Evolutionary conservation across 2,797 vertebrate species (phyloP).

Genomic region (Lepilemur septentrionalis): DNA sequence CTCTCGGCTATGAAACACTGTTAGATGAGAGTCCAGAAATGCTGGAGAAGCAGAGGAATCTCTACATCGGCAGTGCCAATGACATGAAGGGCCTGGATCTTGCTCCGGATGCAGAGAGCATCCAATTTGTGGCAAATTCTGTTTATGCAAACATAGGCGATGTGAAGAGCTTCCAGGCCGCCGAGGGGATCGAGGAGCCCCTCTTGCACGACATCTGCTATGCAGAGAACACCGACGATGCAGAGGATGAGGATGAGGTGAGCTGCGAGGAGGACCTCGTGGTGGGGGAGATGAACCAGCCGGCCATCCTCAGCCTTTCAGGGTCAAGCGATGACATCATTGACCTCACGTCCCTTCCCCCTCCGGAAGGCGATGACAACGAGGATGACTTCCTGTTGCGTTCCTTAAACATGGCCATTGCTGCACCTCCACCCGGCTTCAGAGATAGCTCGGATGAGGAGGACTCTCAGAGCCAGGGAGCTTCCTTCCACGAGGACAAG

Average conservation of each 20-base stretch:
- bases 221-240: constrained; percentile 96
- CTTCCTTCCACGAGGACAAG: constrained; percentile 81
- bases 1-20: constrained; percentile 95
- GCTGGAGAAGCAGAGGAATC: constrained; percentile 91
- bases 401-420: constrained; percentile 98
- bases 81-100: constrained; percentile 94
- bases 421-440: constrained; percentile 97
- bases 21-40: constrained; percentile 95
- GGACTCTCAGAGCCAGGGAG: constrained; percentile 90
- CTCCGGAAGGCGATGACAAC: constrained; percentile 93
- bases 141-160: constrained; percentile 93
- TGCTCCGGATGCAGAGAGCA: constrained; percentile 90
- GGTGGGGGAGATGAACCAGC: constrained; percentile 92
- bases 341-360: constrained; percentile 97
- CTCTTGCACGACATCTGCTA: constrained; percentile 98
- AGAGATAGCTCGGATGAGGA: constrained; percentile 99
- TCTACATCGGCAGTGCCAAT: constrained; percentile 92
- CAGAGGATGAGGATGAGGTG: constrained; percentile 97
- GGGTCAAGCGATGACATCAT: constrained; percentile 99
- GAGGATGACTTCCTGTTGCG: constrained; percentile 96
- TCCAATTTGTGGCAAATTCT: constrained; percentile 91
- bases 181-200: constrained; percentile 95
- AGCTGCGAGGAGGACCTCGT: constrained; percentile 97
- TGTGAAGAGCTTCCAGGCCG: constrained; percentile 93
- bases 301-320: constrained; percentile 93